Base-by-base conservation (phyloP, 2,888 invertebrate genomes). In the Saturnia pavonia region DNA sequence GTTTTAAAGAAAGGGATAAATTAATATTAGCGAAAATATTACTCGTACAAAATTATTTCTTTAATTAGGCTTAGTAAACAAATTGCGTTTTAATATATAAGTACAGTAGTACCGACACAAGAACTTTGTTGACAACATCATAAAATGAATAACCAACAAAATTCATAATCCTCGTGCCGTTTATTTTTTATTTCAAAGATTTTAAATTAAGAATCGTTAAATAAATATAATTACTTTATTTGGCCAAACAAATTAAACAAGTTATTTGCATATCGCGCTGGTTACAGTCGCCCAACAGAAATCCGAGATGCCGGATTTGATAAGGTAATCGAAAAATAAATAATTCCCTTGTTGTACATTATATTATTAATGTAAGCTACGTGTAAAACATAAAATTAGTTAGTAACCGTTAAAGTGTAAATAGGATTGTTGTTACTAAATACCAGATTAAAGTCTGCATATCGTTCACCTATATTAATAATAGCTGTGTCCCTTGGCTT, bases 271-370 rank as follows among this genome's bases (percentile, higher is more conserved):
- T 68, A 70, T 72, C 66, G 40, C 25, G 57, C 72, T 77, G 74
- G 79, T 79, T 77, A 74, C 75, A 70, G 74, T 72, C 40, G 68
- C 60, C 75, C 75, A 60, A 65, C 72, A 75, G 76, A 76, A 75
- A 78, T 80, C 75, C 72, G 43, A 71, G 74, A 69, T 68, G 70
- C 72, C 68, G 71, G 69, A 73, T 74, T 74, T 75, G 71, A 75
- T 75, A 75, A 75, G 71, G 72, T 73, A 75, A 73, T 75, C 70
- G 68, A 70, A 57, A 69, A 72, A 51, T 40, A 54, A 68, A 70
- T 34, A 67, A 45, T 34, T 34, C 2, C 22, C 22, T 68, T 74
- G n/a, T n/a, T n/a, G n/a, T n/a, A n/a, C n/a, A n/a, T n/a, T n/a
- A n/a, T n/a, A n/a, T 60, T 60, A 60, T 60, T 27, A 25, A 27